These are phyloP conservation scores for Chiropotes sagulatus DNA, from an alignment of 2,797 vertebrate species.

Conservation along the genomic window DNA sequence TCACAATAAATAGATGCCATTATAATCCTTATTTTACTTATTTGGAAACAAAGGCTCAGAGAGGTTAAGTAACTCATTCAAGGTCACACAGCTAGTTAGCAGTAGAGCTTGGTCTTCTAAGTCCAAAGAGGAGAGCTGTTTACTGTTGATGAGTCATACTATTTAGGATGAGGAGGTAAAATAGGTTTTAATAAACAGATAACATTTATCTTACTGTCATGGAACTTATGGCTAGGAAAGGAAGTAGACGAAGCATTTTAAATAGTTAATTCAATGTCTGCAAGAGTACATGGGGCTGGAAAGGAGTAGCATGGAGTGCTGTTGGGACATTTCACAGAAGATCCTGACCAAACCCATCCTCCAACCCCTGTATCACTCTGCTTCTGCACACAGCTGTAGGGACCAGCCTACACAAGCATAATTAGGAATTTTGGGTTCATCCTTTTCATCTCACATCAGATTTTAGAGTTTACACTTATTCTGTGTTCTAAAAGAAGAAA, in stretches of 20 bases:
- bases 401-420: neutral
- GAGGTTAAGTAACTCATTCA: neutral
- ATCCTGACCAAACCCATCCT: neutral
- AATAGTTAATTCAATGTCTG: neutral
- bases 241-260: neutral
- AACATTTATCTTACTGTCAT: neutral
- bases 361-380: neutral
- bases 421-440: neutral
- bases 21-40: slow-evolving; percentile 6
- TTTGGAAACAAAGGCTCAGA: neutral
- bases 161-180: neutral
- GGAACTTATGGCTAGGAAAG: neutral
- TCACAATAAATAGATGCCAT: neutral
- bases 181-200: neutral
- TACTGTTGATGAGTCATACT: neutral
- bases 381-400: neutral
- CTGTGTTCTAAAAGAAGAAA: neutral
- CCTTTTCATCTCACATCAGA: neutral
- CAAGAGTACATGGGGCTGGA: neutral
- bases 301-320: neutral
- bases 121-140: neutral
- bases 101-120: neutral
- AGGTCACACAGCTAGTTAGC: neutral
- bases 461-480: neutral
- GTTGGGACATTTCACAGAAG: neutral